phyloP scores from a whole-genome alignment of 2,797 vertebrate species.

The Natrix natrix region DNA sequence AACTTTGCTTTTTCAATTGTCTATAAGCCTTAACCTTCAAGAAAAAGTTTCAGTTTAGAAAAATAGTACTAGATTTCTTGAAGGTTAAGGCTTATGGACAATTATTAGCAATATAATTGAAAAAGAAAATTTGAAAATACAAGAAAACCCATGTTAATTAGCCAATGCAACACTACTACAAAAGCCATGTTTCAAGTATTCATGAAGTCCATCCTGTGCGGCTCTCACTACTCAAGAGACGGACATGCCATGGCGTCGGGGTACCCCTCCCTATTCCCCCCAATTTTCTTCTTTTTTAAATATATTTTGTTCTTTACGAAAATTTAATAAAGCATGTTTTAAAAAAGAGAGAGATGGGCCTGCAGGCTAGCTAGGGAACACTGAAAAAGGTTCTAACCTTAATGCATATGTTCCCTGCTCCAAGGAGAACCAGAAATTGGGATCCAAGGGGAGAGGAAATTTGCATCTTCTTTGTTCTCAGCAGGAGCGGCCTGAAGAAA shows the following conservation, averaged over 20 bases:
- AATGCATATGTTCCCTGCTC: not conserved
- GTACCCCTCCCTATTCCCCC: not conserved
- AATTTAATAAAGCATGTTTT: not conserved
- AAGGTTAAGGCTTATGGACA: not conserved
- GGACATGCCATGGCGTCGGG: too few relatives aligned
- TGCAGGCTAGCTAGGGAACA: not conserved
- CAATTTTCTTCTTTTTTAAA: not conserved
- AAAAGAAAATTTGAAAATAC: not conserved
- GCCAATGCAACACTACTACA: not conserved
- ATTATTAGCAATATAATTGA: not conserved
- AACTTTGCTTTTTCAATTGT: too few relatives aligned
- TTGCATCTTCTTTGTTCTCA: not conserved
- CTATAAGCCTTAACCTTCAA: too few relatives aligned
- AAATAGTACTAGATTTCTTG: not conserved
- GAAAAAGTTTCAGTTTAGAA: too few relatives aligned
- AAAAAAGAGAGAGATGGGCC: not conserved
- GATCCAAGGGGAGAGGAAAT: not conserved
- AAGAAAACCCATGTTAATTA: not conserved
- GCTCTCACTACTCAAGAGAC: too few relatives aligned
- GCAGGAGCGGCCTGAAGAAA: not conserved
- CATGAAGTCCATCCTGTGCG: not conserved
- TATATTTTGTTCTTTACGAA: not conserved
- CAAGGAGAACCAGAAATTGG: not conserved
- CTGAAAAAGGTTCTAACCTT: not conserved
- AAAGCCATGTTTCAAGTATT: not conserved